Percentiles rank a stretch among this genome's conserved stretches.
phyloP scores from a whole-genome alignment of 1,140 invertebrate species.

The Drosophila pachea region DNA sequence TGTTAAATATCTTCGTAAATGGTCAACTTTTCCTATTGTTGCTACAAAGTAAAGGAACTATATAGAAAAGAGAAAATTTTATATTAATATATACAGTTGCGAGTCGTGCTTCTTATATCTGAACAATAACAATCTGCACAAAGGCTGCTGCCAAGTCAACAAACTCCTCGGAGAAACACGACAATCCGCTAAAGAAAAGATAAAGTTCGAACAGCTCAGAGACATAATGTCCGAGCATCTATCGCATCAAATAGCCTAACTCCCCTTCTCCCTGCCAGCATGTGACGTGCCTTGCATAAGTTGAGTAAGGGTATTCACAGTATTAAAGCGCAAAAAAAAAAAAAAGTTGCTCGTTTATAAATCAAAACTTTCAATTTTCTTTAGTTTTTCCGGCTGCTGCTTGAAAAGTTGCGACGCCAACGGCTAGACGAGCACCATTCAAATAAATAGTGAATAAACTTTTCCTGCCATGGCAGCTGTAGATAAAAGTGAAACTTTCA shows the following conservation, averaged over 20 bases:
- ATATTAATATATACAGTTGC: too few relatives aligned
- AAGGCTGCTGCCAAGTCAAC: conserved; percentile 23
- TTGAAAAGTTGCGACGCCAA: conserved; percentile 49
- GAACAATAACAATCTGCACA: conserved; percentile 29
- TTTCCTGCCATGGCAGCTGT: conserved; percentile 38
- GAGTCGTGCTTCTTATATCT: conserved; percentile 21
- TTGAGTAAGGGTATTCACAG: conserved; percentile 16
- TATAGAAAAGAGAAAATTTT: conserved; percentile 5
- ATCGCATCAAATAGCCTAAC: too few relatives aligned
- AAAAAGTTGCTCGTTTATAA: conserved; percentile 68
- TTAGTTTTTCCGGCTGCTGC: conserved; percentile 29
- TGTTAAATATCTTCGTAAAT: conserved; percentile 2
- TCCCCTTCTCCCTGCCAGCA: too few relatives aligned
- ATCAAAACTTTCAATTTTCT: conserved; percentile 71
- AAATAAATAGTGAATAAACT: conserved; percentile 43
- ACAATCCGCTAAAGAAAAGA: not conserved
- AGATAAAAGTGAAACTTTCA: conserved; percentile 45
- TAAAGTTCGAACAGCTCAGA: not conserved
- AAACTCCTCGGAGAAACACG: conserved; percentile 27
- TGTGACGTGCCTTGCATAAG: too few relatives aligned
- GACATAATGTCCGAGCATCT: conserved; percentile 14
- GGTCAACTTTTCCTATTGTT: not conserved
- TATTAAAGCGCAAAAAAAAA: conserved; percentile 54
- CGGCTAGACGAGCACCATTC: conserved; percentile 52
- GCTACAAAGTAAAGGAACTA: not conserved